Evolutionary conservation across 2,797 vertebrate species (phyloP).

Genomic region (Acestrorhynchus altus): DNA sequence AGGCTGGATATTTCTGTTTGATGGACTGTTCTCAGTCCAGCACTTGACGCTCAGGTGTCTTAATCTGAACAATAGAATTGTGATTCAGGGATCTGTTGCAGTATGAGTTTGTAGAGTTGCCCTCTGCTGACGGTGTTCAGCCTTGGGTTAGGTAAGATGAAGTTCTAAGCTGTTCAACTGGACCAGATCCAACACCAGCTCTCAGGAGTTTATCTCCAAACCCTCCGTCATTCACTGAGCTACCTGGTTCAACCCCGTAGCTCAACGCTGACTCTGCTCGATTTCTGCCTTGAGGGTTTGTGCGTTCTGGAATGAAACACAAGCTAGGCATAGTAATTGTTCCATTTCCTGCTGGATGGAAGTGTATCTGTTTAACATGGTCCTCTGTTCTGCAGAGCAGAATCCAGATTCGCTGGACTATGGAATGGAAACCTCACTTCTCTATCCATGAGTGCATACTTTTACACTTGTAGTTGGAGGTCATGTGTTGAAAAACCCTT

Average conservation of each 20-base stretch:
- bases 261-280: background rate
- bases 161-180: conserved; percentile 27
- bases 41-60: no score
- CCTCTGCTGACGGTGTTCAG: conserved; percentile 11
- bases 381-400: background rate
- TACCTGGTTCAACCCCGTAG: background rate
- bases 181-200: background rate
- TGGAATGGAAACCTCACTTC: background rate
- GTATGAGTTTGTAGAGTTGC: conserved; percentile 4
- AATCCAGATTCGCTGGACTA: background rate
- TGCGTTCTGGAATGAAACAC: conserved; percentile 3
- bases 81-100: background rate
- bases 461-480: no score
- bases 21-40: no score
- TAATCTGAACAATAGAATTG: no score
- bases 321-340: conserved; percentile 22
- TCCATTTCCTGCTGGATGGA: conserved; percentile 27
- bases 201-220: background rate
- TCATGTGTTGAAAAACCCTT: background rate
- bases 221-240: background rate
- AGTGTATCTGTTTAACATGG: background rate
- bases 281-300: background rate
- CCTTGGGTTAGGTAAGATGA: conserved; percentile 16
- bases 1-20: no score
- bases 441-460: background rate